Evolutionary conservation across 2,797 vertebrate species (phyloP).

Genomic region (Cephalopachus bancanus): DNA sequence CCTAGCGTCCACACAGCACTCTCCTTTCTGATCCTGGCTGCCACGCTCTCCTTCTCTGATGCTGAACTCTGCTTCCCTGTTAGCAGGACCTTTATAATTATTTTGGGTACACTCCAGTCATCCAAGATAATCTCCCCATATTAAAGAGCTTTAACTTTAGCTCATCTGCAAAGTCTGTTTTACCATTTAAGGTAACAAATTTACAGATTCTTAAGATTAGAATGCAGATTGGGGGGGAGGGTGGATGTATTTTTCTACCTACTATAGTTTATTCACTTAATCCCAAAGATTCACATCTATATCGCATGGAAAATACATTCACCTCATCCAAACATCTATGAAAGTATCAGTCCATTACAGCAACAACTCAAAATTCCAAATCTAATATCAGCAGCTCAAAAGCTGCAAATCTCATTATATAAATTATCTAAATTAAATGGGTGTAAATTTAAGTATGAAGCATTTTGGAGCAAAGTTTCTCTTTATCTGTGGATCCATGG

Average conservation of each 20-base stretch:
- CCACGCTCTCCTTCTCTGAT: neutral
- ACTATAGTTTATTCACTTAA: neutral
- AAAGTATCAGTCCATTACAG: neutral
- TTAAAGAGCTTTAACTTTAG: neutral
- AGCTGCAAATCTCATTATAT: neutral
- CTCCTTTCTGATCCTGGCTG: neutral
- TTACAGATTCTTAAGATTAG: neutral
- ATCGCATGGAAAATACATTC: neutral
- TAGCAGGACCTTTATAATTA: neutral
- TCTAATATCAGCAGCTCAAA: neutral
- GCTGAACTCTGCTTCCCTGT: neutral
- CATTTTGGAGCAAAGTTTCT: neutral
- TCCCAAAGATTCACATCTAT: neutral
- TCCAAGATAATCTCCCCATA: neutral
- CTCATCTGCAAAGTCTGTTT: neutral
- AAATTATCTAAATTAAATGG: neutral
- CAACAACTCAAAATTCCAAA: neutral
- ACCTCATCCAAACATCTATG: neutral
- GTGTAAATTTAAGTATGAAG: neutral
- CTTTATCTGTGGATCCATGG: neutral
- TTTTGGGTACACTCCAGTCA: neutral
- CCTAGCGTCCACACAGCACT: neutral
- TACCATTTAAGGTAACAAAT: neutral
- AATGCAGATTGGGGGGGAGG: neutral
- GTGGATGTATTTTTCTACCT: neutral